Base-by-base conservation (phyloP, 2,888 invertebrate species). In the Agriopis marginaria region DNA sequence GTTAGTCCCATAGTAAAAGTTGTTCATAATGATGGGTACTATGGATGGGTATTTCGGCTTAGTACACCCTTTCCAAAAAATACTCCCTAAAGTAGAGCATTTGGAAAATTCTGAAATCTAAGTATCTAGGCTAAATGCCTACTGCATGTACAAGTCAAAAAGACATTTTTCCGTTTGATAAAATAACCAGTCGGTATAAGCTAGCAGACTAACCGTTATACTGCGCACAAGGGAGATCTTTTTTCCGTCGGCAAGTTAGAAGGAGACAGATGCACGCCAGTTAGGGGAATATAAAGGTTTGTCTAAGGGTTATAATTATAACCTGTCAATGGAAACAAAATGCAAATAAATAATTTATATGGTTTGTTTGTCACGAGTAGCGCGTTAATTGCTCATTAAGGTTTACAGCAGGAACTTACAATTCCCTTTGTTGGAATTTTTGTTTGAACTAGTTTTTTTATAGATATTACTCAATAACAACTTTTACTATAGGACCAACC, bases 261-360 rank as follows among this genome's bases (percentile, higher is more conserved):
- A 50, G 5, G 39, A 5, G 53, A 47, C 59, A 66, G 66, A 44
- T 62, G 66, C 44, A n/a, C 12, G 14, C 51, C 11, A 11, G 8
- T 1, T 56, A 56, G 40, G 42, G 55, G 40, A 40, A 9, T 40
- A 32, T 32, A 63, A 40, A 53, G 14, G 63, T 58, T 58, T 62
- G 7, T 67, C 39, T 67, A 67, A 63, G 44, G 50, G 54, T 32
- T 51, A 32, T 58, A 63, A 59, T 40, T 53, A 63, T 58, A 53
- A n/a, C 50, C 53, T 53, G 56, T 63, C 8, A 54, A 68, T 67
- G 67, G 44, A 63, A 51, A 45, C 45, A 12, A 56, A 59, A 68
- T 59, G 53, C 42, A 68, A 59, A 68, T 58, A 17, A 7, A 51
- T 47, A 56, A 56, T 67, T 53, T 61, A 53, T 60, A 17, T 6